Conservation (phyloP, 2,888 invertebrate genomes). For the Drosophila eohydei region DNA sequence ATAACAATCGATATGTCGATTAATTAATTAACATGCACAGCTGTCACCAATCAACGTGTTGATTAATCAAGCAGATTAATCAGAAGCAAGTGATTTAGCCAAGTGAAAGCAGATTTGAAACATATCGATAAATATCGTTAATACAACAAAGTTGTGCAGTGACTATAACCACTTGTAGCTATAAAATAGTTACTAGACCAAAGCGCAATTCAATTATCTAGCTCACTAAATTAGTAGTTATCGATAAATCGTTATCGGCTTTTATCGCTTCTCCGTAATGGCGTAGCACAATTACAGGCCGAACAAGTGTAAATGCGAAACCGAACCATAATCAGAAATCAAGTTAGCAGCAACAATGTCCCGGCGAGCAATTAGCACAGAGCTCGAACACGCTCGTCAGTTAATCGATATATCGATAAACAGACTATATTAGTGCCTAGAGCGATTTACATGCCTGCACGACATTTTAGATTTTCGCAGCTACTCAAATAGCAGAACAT, state of each 20-base stretch:
- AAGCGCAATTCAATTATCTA: background rate
- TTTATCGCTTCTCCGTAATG: background rate
- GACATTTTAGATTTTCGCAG: conserved; percentile 22
- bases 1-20: background rate
- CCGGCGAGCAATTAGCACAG: conserved; percentile 3
- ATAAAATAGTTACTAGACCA: background rate
- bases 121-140: background rate
- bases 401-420: conserved; percentile 49
- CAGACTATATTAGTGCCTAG: conserved; percentile 5
- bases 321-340: background rate
- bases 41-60: background rate
- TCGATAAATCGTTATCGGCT: conserved; percentile 11
- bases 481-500: conserved; percentile 32
- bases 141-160: too few species aligned
- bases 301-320: background rate
- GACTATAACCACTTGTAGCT: background rate
- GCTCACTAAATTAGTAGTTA: background rate
- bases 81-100: too few species aligned
- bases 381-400: conserved; percentile 3
- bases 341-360: background rate
- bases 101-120: too few species aligned
- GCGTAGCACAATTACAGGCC: background rate
- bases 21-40: too few species aligned
- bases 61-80: background rate
- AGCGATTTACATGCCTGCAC: conserved; percentile 44